Base-by-base conservation (phyloP, 2,113 vertebrate species). In the Mastomys coucha region DNA sequence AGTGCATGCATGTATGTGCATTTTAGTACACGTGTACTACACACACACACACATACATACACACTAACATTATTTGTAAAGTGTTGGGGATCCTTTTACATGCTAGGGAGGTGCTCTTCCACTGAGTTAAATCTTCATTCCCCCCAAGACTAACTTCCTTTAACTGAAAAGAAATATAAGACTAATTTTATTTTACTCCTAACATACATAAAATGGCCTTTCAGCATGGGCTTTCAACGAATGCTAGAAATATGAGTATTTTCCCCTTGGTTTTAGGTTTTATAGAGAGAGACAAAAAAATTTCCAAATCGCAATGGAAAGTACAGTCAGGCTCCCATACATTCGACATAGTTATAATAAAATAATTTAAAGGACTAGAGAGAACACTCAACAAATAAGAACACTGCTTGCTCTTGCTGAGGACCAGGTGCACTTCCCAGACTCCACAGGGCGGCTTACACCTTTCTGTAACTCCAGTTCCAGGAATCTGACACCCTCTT, bases 171-270 rank as follows among this genome's bases (percentile, higher is more conserved):
- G 33, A 90, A 39, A 77, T 9, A 1, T 88, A 84, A 3, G 45
- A 73, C 88, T 96, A 65, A 56, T 89, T 96, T 94, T 39, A 87
- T 36, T 63, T 86, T 77, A 78, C 49, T 89, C 60, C 42, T 51
- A 89, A 49, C 7, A 73, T 42, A 77, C 81, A 36, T 86, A 77
- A 96, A 95, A 89, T 16, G 13, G 22, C n/a, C 67, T 89, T 72
- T 77, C 26, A 58, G 31, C 80, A 67, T 77, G 42, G 72, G 12
- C 16, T 81, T 89, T 91, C 42, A 70, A 87, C 39, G 82, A n/a
- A 89, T 92, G 17, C 88, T 93, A 86, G 69, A 92, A 92, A 42
- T 77, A 73, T 87, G 11, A 33, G 56, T 26, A 36, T 86, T 95
- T 94, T 75, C 4, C 19, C 28, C 11, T 72, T 72, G 19, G 42